Percentiles rank a stretch among this genome's conserved stretches.
These are phyloP conservation scores for Sphaeridia pumilis DNA, from an alignment of 2,888 invertebrate species.

Conservation along the genomic window DNA sequence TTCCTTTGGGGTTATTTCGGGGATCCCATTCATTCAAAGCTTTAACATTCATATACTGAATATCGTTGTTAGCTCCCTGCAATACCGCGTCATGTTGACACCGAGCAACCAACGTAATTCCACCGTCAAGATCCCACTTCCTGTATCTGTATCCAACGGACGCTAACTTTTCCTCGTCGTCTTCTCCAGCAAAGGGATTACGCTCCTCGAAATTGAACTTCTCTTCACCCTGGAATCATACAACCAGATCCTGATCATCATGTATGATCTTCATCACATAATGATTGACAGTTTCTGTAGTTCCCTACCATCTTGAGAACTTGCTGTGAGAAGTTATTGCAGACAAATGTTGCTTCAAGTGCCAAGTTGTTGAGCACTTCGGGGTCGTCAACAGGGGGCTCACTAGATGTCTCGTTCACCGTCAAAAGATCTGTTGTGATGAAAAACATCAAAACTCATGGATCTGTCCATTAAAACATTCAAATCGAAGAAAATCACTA, in stretches of 20 bases:
- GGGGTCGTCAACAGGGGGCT: constrained; percentile 93
- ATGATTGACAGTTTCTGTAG: too few species aligned
- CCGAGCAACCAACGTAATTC: constrained; percentile 77
- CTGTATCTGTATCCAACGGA: constrained; percentile 94
- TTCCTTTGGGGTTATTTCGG: constrained; percentile 42
- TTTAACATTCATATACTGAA: constrained; percentile 88
- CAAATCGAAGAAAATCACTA: constrained; percentile 13
- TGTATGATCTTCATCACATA: too few species aligned
- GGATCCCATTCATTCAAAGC: constrained; percentile 99
- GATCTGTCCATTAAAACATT: constrained; percentile 14
- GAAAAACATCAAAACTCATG: too few species aligned
- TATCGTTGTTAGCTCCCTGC: constrained; percentile 72
- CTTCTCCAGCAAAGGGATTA: constrained; percentile 87
- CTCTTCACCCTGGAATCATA: constrained; percentile 66
- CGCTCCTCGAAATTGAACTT: constrained; percentile 77
- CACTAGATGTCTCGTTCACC: constrained; percentile 95
- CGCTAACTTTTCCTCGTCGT: constrained; percentile 83
- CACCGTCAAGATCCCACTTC: constrained; percentile 91
- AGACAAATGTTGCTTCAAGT: constrained; percentile 95
- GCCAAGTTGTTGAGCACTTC: constrained; percentile 92
- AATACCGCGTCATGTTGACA: constrained; percentile 96
- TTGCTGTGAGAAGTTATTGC: constrained; percentile 99
- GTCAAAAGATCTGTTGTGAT: constrained; percentile 77
- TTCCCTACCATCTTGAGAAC: constrained; percentile 54
- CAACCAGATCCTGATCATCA: too few species aligned